Evolutionary conservation across 2,113 vertebrate species (phyloP).

Genomic region (Ancistrus triradiatus): DNA sequence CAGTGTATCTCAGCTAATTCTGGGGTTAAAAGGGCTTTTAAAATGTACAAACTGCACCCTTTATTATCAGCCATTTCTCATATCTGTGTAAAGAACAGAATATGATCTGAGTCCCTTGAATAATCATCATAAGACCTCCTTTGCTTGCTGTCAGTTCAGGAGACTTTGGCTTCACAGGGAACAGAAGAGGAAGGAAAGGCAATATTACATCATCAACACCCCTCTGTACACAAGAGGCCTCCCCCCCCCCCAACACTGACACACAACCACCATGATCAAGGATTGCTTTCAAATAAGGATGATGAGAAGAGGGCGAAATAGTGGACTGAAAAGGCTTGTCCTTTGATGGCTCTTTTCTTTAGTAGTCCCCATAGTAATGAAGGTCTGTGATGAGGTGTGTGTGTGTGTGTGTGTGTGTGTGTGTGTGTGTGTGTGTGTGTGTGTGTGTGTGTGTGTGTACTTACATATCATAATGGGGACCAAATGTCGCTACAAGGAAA

Average conservation of each 20-base stretch:
- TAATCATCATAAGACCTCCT: no score
- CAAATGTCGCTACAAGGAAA: no score
- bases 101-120: no score
- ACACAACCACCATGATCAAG: conserved; percentile 40
- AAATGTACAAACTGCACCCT: background rate
- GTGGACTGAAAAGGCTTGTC: conserved; percentile 24
- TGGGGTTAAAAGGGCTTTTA: background rate
- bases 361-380: conserved; percentile 19
- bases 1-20: background rate
- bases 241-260: conserved; percentile 46
- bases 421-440: conserved; percentile 7
- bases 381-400: conserved; percentile 20
- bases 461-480: no score
- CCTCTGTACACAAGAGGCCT: conserved; percentile 36
- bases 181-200: conserved; percentile 44
- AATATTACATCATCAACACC: conserved; percentile 34
- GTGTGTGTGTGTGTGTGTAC: background rate
- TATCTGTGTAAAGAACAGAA: no score
- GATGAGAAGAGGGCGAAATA: conserved; percentile 13
- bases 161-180: background rate
- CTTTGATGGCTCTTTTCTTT: conserved; percentile 34
- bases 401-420: conserved; percentile 9
- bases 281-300: conserved; percentile 3
- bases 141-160: background rate
- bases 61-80: no score